Evolutionary conservation across 2,797 vertebrate genomes (phyloP).

Genomic region (Vespertilio murinus): DNA sequence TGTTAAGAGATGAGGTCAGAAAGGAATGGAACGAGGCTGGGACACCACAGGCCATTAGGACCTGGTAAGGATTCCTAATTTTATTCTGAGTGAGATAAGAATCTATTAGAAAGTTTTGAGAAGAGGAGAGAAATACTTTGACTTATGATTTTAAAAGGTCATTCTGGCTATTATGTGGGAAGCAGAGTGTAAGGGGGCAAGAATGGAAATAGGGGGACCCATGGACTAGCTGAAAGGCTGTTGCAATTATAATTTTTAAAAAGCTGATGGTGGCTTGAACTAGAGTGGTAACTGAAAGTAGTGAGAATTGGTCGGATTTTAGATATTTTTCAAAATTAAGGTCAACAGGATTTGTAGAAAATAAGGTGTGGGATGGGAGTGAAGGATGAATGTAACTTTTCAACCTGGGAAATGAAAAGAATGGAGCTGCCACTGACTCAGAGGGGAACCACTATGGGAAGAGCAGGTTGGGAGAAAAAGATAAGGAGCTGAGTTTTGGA

Average conservation of each 20-base stretch:
- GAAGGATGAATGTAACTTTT: background rate
- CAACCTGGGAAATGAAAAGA: background rate
- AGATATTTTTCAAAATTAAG: background rate
- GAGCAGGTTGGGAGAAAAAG: background rate
- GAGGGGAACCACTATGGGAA: background rate
- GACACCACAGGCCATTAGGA: background rate
- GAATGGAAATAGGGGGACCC: background rate
- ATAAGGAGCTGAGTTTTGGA: background rate
- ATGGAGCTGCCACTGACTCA: background rate
- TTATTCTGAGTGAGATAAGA: background rate
- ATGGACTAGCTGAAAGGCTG: background rate
- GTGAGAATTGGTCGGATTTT: background rate
- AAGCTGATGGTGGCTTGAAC: background rate
- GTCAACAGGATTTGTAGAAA: background rate
- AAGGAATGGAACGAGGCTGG: background rate
- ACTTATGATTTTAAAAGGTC: background rate
- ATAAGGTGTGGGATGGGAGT: background rate
- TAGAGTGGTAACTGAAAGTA: background rate
- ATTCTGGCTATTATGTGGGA: background rate
- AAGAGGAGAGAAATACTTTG: background rate
- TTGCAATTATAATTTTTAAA: background rate
- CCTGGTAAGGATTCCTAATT: background rate
- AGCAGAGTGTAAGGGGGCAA: background rate
- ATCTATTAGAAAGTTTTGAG: background rate
- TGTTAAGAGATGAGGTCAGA: background rate